phyloP scores from a whole-genome alignment of 2,113 vertebrate species.

The Haliaeetus leucogaster region DNA sequence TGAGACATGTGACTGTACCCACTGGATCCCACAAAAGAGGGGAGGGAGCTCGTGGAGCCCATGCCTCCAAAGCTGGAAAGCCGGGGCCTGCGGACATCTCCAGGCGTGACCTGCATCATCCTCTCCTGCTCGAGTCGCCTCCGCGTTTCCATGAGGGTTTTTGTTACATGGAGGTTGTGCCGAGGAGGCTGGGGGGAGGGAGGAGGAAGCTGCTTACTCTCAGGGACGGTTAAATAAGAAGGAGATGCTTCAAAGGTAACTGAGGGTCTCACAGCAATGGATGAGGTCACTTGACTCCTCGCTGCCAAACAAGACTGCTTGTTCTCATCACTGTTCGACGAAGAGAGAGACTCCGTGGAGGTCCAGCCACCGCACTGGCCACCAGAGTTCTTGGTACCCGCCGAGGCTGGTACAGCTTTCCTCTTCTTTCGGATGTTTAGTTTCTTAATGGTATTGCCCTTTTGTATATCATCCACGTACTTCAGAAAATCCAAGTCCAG shows the following conservation, averaged over 20 bases:
- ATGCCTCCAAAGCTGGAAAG: conserved; percentile 92
- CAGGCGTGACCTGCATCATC: conserved; percentile 79
- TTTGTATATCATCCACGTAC: conserved; percentile 96
- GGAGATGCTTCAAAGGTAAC: conserved; percentile 74
- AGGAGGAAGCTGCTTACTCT: conserved; percentile 84
- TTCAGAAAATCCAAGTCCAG: conserved; percentile 97
- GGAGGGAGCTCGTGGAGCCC: conserved; percentile 89
- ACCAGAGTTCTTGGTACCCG: conserved; percentile 56
- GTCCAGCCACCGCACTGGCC: conserved; percentile 82
- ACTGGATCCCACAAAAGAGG: conserved; percentile 84
- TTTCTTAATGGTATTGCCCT: conserved; percentile 94
- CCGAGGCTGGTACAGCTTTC: conserved; percentile 68
- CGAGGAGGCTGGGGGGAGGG: conserved; percentile 85
- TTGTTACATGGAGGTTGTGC: conserved; percentile 93
- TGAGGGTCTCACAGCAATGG: conserved; percentile 62
- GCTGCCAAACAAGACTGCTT: conserved; percentile 79
- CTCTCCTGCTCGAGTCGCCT: conserved; percentile 91
- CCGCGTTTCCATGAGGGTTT: conserved; percentile 96
- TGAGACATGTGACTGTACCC: conserved; percentile 71
- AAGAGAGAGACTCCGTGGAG: conserved; percentile 92
- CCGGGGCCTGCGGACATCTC: conserved; percentile 84
- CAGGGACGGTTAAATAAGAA: conserved; percentile 69
- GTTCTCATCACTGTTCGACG: conserved; percentile 89
- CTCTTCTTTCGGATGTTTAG: conserved; percentile 87
- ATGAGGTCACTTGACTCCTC: conserved; percentile 71